Percentiles rank a stretch among this genome's conserved stretches.
Conservation (phyloP, 2,113 vertebrate species). For the Lathamus discolor region DNA sequence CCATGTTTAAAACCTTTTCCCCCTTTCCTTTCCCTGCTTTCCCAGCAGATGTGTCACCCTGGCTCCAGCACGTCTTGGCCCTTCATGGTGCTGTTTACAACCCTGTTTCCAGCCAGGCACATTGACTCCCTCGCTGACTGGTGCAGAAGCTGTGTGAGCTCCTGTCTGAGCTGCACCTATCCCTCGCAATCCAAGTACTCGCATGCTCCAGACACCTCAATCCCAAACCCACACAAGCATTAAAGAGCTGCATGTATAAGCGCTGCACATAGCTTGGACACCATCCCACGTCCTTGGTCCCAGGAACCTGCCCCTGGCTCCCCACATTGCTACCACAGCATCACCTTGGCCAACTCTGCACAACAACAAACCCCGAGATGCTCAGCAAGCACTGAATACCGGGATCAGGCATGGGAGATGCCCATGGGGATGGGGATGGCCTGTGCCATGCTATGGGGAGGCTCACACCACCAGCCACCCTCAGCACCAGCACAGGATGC, state of each 20-base stretch:
- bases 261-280: background rate
- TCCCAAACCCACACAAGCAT: background rate
- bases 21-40: background rate
- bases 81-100: rapidly evolving
- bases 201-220: background rate
- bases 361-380: background rate
- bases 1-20: background rate
- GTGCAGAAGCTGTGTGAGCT: background rate
- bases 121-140: background rate
- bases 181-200: background rate
- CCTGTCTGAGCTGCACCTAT: background rate
- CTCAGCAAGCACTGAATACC: background rate
- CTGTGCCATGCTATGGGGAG: rapidly evolving
- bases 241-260: background rate
- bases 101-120: background rate
- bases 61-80: background rate
- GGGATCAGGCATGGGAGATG: background rate
- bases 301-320: background rate
- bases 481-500: background rate
- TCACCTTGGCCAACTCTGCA: background rate
- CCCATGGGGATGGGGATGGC: rapidly evolving
- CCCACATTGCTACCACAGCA: background rate
- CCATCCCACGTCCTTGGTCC: background rate
- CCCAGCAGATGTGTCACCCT: background rate
- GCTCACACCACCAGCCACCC: background rate